phyloP scores from a whole-genome alignment of 2,888 invertebrate species.

The Chironomus riparius region DNA sequence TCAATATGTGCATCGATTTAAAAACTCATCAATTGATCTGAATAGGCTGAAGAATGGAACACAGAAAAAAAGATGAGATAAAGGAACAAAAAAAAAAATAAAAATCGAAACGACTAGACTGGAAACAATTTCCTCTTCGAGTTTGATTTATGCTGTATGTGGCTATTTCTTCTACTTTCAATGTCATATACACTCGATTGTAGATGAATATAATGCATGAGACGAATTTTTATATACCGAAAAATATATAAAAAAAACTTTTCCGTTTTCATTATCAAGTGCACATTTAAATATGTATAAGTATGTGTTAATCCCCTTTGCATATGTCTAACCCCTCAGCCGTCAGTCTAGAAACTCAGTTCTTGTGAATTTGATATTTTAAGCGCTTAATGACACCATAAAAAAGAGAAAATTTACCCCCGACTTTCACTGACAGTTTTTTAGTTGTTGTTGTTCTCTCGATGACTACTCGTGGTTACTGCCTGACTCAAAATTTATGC shows the following conservation, averaged over 20 bases:
- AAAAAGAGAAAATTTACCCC: not conserved
- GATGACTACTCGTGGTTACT: too few species aligned
- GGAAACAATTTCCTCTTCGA: slow-evolving; percentile 13
- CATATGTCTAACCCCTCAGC: not conserved
- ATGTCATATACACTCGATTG: not conserved
- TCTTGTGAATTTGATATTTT: not conserved
- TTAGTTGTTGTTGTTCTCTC: too few species aligned
- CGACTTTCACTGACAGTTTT: too few species aligned
- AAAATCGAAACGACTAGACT: slow-evolving; percentile 25
- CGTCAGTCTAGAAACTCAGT: not conserved
- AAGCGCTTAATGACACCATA: not conserved
- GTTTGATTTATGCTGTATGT: slow-evolving; percentile 6
- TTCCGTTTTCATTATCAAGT: slow-evolving; percentile 7
- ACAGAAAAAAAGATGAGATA: not conserved
- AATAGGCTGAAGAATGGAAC: not conserved
- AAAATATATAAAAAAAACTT: not conserved
- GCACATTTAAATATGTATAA: not conserved
- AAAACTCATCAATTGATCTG: too few species aligned
- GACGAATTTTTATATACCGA: not conserved
- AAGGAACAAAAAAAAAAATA: not conserved
- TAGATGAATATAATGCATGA: not conserved
- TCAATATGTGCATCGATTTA: too few species aligned
- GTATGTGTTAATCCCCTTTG: not conserved
- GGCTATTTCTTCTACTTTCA: not conserved
- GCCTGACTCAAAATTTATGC: too few species aligned